Percentiles rank a stretch among this genome's conserved stretches.
Conservation (phyloP, 2,113 vertebrate genomes). For the Myotis brandtii region DNA sequence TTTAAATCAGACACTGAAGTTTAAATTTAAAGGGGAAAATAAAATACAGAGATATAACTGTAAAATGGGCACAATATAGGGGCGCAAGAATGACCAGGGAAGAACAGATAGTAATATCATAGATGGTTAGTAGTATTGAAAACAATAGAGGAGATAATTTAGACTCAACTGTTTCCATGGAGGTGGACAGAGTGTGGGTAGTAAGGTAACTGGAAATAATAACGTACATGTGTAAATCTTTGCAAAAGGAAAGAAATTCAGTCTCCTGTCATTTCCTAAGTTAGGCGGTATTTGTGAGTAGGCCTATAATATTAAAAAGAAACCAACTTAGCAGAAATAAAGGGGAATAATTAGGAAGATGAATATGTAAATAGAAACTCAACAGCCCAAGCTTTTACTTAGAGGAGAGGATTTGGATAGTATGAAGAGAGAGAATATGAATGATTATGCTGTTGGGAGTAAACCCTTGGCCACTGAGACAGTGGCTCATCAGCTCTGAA, state of each 20-base stretch:
- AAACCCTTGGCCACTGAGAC: neutral
- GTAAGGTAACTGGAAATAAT: neutral
- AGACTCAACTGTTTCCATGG: neutral
- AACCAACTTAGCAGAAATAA: neutral
- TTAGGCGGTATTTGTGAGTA: neutral
- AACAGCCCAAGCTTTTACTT: neutral
- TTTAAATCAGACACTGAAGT: neutral
- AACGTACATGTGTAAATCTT: neutral
- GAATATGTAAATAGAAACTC: neutral
- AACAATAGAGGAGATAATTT: neutral
- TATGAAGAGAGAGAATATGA: neutral
- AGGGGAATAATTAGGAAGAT: neutral
- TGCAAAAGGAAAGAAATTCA: slow-evolving; percentile 10
- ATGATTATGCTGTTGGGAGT: neutral
- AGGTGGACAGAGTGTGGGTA: neutral
- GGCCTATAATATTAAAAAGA: neutral
- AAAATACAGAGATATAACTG: neutral
- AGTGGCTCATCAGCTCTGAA: neutral
- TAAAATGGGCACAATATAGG: neutral
- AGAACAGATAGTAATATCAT: neutral
- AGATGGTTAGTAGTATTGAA: neutral
- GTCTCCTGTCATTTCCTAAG: neutral
- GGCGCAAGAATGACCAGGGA: neutral
- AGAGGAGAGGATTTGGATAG: neutral
- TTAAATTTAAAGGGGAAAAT: neutral